These are phyloP conservation scores for Xiphophorus couchianus DNA, from an alignment of 2,113 vertebrate species.

Conservation along the genomic window DNA sequence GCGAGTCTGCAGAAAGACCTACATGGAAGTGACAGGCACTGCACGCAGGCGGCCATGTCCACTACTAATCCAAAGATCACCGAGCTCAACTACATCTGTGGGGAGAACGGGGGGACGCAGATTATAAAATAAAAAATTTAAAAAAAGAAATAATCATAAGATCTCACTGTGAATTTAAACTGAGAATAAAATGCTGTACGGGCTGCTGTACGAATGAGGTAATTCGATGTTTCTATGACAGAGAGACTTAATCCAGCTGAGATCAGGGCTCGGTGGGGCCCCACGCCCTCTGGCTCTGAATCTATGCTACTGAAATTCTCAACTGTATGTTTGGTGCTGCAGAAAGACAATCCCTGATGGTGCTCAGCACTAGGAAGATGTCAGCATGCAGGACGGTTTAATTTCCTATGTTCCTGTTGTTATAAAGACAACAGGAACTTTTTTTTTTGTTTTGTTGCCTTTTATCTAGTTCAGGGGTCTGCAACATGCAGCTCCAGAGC, in stretches of 20 bases:
- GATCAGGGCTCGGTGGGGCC: not conserved
- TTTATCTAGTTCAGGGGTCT: not conserved
- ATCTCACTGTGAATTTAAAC: not conserved
- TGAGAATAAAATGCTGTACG: not conserved
- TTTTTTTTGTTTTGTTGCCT: not conserved
- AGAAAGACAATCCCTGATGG: not conserved
- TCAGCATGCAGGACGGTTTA: not conserved
- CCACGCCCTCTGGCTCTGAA: conserved; percentile 1
- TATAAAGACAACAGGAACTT: not conserved
- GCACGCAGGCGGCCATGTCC: not conserved
- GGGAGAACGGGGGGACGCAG: not conserved
- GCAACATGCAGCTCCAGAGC: too few species aligned
- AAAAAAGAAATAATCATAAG: not conserved
- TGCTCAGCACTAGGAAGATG: not conserved
- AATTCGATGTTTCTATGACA: not conserved
- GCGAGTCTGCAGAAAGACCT: conserved; percentile 1
- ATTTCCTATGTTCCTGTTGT: not conserved
- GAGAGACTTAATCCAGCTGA: not conserved
- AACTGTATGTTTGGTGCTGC: conserved; percentile 1
- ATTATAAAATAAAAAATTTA: not conserved
- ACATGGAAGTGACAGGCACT: not conserved
- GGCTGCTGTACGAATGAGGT: not conserved
- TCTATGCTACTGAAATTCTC: not conserved
- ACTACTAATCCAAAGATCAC: not conserved
- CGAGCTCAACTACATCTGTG: not conserved